Evolutionary conservation across 2,113 vertebrate species (phyloP).

Genomic region (Otis tarda): DNA sequence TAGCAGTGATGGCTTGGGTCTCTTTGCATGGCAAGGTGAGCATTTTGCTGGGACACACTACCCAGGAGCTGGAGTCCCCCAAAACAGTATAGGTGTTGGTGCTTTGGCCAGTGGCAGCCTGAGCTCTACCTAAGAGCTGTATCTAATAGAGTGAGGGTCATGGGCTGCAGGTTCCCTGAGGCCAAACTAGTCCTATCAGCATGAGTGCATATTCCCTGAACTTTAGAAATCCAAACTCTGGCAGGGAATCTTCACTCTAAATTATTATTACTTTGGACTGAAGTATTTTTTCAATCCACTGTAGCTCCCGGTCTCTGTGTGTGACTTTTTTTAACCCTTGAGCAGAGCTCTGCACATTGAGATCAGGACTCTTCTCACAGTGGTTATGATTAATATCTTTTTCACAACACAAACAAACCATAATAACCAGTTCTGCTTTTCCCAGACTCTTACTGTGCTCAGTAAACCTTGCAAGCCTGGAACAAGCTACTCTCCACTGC

Average conservation of each 20-base stretch:
- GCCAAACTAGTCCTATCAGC: not conserved
- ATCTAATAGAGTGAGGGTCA: not conserved
- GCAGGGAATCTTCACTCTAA: not conserved
- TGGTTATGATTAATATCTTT: not conserved
- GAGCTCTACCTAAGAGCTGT: not conserved
- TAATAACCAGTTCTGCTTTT: not conserved
- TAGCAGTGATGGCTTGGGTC: not conserved
- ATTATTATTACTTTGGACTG: not conserved
- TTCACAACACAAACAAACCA: not conserved
- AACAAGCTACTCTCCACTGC: not conserved
- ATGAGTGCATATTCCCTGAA: not conserved
- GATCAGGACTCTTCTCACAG: not conserved
- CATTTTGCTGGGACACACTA: not conserved
- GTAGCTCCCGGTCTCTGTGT: not conserved
- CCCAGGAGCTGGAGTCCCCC: not conserved
- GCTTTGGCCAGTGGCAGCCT: not conserved
- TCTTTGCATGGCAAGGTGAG: not conserved
- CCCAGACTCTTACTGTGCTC: not conserved
- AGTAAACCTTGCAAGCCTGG: not conserved
- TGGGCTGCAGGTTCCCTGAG: not conserved
- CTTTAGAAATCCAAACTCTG: not conserved
- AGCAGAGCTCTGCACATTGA: not conserved
- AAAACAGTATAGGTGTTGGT: not conserved
- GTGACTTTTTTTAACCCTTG: not conserved
- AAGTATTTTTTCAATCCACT: not conserved